Base-by-base conservation (phyloP, 2,113 vertebrate genomes). In the Dicentrarchus labrax region DNA sequence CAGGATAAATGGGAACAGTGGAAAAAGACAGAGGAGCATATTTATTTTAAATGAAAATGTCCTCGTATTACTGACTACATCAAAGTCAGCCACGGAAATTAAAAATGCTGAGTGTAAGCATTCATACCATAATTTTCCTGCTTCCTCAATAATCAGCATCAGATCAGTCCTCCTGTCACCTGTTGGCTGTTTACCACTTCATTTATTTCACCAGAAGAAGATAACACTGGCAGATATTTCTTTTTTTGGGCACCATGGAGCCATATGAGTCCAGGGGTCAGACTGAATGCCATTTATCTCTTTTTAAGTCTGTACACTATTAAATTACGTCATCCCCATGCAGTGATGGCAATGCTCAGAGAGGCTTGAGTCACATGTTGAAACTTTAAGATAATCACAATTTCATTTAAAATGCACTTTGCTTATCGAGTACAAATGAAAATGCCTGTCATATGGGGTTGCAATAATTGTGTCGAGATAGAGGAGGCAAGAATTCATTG, bases 11-110 rank as follows among this genome's bases (percentile, higher is more conserved):
- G 38, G 66, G 36, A 77, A 47, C 4, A 30, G 66, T 59, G 51
- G 64, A 84, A 86, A 75, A 39, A 67, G 66, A 81, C n/a, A 81
- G 24, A 53, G 24, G 71, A 78, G 66, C 61, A 61, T 86, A 67
- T 89, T 89, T 72, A 82, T 72, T 78, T 43, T 68, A 62, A 80
- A 87, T 81, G 61, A 72, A 81, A 87, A 88, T 69, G 69, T 74
- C 67, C 41, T 86, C 13, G 59, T 68, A 47, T 69, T 74, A 36
- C 57, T 80, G 70, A 77, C 48, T 81, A 36, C 56, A 85, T 90
- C 57, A 82, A 71, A 81, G 51, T 7, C 70, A 72, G 59, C 43
- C 24, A 57, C 19, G 36, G 74, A 88, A 88, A 92, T 90, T 78
- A 85, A 86, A 91, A 83, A 84, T 66, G 67, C 64, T 2, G 66